These are phyloP conservation scores for Epizoanthus stellaris DNA, from an alignment of 92 coral and sea anemone species.

Conservation along the genomic window DNA sequence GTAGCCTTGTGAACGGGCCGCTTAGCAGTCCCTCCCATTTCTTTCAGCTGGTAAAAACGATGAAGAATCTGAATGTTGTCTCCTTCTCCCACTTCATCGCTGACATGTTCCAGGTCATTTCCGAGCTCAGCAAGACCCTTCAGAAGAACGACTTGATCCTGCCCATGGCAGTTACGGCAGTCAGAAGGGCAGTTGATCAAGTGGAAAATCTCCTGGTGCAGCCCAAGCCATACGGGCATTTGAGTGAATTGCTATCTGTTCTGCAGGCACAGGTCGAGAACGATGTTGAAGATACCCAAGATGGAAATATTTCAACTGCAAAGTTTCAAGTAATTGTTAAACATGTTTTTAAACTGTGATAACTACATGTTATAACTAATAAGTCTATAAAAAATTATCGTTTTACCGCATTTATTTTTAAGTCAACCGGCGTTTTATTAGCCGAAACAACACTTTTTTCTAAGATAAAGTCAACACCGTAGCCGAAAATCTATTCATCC, in stretches of 20 bases:
- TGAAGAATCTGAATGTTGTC: conserved; percentile 36
- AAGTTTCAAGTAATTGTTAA: too few relatives aligned
- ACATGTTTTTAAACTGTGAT: too few relatives aligned
- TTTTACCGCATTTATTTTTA: too few relatives aligned
- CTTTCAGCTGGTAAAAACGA: conserved; percentile 28
- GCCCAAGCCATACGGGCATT: conserved; percentile 39
- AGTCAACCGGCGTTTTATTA: too few relatives aligned
- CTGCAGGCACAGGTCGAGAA: conserved; percentile 35
- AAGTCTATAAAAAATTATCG: too few relatives aligned
- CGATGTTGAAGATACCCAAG: too few relatives aligned
- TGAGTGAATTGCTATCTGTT: conserved; percentile 38
- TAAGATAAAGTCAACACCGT: too few relatives aligned
- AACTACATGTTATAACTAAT: too few relatives aligned
- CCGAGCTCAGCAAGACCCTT: conserved; percentile 51
- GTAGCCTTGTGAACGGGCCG: neutral
- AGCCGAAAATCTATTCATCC: too few relatives aligned
- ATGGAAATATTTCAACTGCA: too few relatives aligned
- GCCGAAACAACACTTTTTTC: too few relatives aligned
- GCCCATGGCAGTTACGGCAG: conserved; percentile 45
- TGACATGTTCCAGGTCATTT: conserved; percentile 41
- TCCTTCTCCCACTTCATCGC: conserved; percentile 42
- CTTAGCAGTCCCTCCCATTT: neutral
- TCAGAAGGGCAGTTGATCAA: conserved; percentile 40
- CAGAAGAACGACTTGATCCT: conserved; percentile 51
- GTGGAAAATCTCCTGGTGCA: conserved; percentile 45